Evolutionary conservation across 2,113 vertebrate species (phyloP), one percentile per base, ranked within the genome.

Genomic region (Hypanus sabinus): DNA sequence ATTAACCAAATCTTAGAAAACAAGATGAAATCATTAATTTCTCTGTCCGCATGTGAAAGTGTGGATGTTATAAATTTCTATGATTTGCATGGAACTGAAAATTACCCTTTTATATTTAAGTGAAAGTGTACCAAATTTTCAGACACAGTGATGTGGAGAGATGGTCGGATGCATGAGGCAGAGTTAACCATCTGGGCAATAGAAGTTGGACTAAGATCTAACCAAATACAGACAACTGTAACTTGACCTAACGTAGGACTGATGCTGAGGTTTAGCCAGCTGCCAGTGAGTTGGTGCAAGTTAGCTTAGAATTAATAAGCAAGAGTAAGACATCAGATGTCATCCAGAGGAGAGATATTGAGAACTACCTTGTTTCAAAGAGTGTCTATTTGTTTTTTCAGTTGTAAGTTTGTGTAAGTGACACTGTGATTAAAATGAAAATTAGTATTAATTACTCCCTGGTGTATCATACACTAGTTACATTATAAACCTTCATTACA

Each of bases 401-500:
- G 55, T 65, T 62, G 10, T 33, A n/a, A 33, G 14, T 65, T 65
- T 65, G 60, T 18, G 30, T 20, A 68, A 90, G 46, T 30, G 55
- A 79, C n/a, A 79, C 11, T 36, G 11, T n/a, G 2, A 85, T 22
- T 70, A 91, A 93, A 93, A 24, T 73, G 68, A 71, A 93, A 93
- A 55, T 55, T 46, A 30, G 68, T n/a, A 55, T 30, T 93, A 73
- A 73, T 73, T 90, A 60, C 60, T 90, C 85, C 33, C 12, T 90
- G 85, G 60, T 90, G 60, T 68, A 90, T 33, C n/a, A 90, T 65
- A 33, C n/a, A 90, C 85, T 18, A 90, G 30, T 73, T 38, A 38
- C 46, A 93, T 93, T 38, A 90, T 27, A 46, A 93, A 75, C 38
- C 70, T 70, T 93, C 91, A 30, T 27, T 93, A 24, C 70, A 73